phyloP scores from a whole-genome alignment of 2,113 vertebrate species.

The Phylloscopus trochilus region DNA sequence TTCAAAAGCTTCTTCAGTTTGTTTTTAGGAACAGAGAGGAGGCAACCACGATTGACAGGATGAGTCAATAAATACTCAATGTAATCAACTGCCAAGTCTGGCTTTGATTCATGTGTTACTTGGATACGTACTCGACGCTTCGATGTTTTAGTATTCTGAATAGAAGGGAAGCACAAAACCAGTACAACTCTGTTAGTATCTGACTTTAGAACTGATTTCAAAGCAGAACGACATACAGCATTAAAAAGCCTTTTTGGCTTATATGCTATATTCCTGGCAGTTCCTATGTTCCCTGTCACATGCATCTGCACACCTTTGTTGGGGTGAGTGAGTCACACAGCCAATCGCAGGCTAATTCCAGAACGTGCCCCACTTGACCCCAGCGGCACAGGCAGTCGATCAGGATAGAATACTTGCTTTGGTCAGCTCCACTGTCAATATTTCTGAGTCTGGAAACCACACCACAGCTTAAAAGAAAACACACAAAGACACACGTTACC shows the following conservation, averaged over 20 bases:
- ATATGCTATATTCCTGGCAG: not conserved
- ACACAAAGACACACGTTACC: not conserved
- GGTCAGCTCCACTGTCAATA: constrained; percentile 68
- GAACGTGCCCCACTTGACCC: constrained; percentile 81
- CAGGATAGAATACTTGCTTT: constrained; percentile 74
- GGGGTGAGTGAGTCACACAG: constrained; percentile 70
- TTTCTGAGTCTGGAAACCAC: constrained; percentile 84
- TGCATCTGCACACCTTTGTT: constrained; percentile 61
- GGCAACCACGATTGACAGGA: constrained; percentile 72
- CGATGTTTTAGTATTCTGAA: constrained; percentile 56
- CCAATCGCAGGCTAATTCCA: constrained; percentile 87
- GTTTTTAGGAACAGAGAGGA: constrained; percentile 74
- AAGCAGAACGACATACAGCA: not conserved
- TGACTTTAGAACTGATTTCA: not conserved
- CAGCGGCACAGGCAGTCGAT: constrained; percentile 92
- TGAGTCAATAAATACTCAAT: constrained; percentile 84
- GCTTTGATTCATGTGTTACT: constrained; percentile 75
- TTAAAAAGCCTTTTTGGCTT: not conserved
- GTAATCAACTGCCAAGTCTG: constrained; percentile 85
- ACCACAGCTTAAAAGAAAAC: constrained; percentile 76
- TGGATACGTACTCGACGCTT: constrained; percentile 76
- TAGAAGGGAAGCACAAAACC: not conserved
- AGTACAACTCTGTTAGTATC: not conserved
- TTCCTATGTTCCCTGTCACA: not conserved
- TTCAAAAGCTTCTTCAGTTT: constrained; percentile 80